Base-by-base conservation (phyloP, 2,797 vertebrate species). In the Propithecus deckenii region DNA sequence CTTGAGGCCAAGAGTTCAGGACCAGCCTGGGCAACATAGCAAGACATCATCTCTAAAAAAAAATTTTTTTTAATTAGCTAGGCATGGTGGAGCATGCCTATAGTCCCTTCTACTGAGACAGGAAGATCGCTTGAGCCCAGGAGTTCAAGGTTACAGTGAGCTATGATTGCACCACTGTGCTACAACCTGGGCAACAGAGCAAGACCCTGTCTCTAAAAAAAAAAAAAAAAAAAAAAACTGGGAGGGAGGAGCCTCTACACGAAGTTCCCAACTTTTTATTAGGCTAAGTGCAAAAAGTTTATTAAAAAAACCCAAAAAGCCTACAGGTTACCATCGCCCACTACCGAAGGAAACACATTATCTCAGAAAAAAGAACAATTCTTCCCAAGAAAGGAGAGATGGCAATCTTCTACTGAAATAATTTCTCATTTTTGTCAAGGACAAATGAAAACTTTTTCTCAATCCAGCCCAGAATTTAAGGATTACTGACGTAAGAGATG, bases 381-480 rank as follows among this genome's bases (percentile, higher is more conserved):
- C 50, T 91, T 89, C 50, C 76, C 65, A 65, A 84, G 95, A 85
- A 94, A 59, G 43, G n/a, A 80, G n/a, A 78, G 43, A 32, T 30
- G n/a, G 65, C 65, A 80, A 48, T 2, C 61, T 91, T 76, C 65
- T 90, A 30, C 35, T 88, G 48, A 80, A 87, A 78, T n/a, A 86
- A 35, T 28, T 91, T 52, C 57, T 93, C 72, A 61, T 86, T 86
- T 74, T 75, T 55, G 48, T 76, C 59, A 91, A 89, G 71, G 59
- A 69, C 28, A 76, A 91, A 93, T 76, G 61, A 84, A 97, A 97
- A 92, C n/a, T 86, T 94, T 93, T 61, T 95, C 61, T 96, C 74
- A 43, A 5, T 86, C 55, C 32, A 76, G 81, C 46, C 61, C 50
- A 86, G 86, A 93, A 63, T 61, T 57, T 75, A 78, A 94, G 74